A percentile compares a stretch with the other conserved stretches of the same genome.
These are phyloP conservation scores for Drosophila bocqueti DNA, from an alignment of 1,140 invertebrate genomes.

Conservation along the genomic window DNA sequence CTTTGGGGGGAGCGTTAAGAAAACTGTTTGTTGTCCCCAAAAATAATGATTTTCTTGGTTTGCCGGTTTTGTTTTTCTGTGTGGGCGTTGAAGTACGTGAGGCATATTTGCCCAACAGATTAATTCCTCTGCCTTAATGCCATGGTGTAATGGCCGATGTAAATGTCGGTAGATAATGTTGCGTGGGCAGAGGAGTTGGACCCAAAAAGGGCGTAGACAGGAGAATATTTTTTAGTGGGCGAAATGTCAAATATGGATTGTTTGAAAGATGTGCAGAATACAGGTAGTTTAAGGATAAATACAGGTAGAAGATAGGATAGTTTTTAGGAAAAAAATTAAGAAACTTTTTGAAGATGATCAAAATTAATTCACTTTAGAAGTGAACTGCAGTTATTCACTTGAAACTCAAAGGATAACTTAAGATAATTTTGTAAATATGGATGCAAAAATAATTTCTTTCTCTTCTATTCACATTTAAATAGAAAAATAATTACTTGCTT, in stretches of 20 bases:
- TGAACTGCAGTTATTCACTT: too few relatives aligned
- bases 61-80: conserved; percentile 8
- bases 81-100: conserved; percentile 54
- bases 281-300: neutral
- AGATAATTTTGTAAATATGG: too few relatives aligned
- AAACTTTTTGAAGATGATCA: too few relatives aligned
- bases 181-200: conserved; percentile 30
- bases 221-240: conserved; percentile 2
- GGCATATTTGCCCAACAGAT: conserved; percentile 72
- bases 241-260: conserved; percentile 1
- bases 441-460: too few relatives aligned
- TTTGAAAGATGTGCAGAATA: neutral
- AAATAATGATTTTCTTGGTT: conserved; percentile 18
- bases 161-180: conserved; percentile 32
- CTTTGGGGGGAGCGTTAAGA: conserved; percentile 40
- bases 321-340: neutral
- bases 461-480: neutral
- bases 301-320: neutral
- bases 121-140: conserved; percentile 54
- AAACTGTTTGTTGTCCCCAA: conserved; percentile 47
- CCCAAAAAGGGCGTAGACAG: conserved; percentile 3
- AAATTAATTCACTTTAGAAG: too few relatives aligned
- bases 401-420: too few relatives aligned
- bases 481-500: neutral
- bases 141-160: conserved; percentile 40